Evolutionary conservation across 2,797 vertebrate species (phyloP).

Genomic region (Lacerta viridis): DNA sequence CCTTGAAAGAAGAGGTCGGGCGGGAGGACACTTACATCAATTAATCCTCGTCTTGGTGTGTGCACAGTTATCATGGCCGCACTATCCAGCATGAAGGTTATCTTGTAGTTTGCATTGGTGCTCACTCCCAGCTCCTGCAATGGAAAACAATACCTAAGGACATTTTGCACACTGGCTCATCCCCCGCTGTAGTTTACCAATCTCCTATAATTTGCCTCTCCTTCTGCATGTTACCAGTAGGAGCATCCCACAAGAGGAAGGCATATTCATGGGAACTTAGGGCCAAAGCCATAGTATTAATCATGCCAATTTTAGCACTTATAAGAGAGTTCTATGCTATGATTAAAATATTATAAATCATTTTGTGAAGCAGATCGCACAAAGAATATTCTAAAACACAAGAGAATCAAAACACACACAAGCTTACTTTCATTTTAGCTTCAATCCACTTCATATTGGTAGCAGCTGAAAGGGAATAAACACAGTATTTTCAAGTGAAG

Average conservation of each 20-base stretch:
- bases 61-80: constrained; percentile 99
- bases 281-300: constrained; percentile 29
- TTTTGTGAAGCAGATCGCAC: constrained; percentile 44
- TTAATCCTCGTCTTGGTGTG: constrained; percentile 95
- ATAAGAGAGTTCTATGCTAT: constrained; percentile 37
- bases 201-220: not conserved
- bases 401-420: not conserved
- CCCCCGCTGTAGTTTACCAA: constrained; percentile 46
- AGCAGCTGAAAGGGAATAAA: constrained; percentile 86
- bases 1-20: not conserved
- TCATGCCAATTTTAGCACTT: constrained; percentile 58
- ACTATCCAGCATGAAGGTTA: constrained; percentile 98
- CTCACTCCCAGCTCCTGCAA: constrained; percentile 95
- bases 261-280: not conserved
- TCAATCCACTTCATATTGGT: constrained; percentile 99
- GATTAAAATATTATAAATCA: constrained; percentile 47
- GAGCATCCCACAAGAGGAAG: not conserved
- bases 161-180: constrained; percentile 49
- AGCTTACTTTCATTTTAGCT: constrained; percentile 97
- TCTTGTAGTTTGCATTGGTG: constrained; percentile 97
- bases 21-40: constrained; percentile 87
- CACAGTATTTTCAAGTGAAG: constrained; percentile 15
- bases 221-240: not conserved
- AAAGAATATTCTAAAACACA: constrained; percentile 34
- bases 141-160: constrained; percentile 60